Percentiles rank a stretch among this genome's conserved stretches.
Conservation (phyloP, 2,797 vertebrate species). For the Morelia viridis region DNA sequence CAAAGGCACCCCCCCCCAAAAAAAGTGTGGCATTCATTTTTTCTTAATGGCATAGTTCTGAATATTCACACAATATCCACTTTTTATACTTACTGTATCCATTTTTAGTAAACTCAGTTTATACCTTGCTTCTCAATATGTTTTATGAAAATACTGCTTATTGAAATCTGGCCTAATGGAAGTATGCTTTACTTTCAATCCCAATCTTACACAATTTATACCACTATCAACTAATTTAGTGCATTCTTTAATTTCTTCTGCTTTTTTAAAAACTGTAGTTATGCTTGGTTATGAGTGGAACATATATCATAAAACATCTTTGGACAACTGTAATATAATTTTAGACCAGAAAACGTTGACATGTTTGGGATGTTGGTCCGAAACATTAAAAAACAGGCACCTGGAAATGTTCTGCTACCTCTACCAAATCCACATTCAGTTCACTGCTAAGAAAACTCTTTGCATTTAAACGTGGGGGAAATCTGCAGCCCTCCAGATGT, state of each 20-base stretch:
- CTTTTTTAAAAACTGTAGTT: not conserved
- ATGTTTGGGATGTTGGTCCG: not conserved
- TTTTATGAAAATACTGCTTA: not conserved
- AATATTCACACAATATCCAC: not conserved
- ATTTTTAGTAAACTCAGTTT: not conserved
- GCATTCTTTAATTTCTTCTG: not conserved
- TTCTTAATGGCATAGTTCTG: not conserved
- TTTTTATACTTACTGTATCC: not conserved
- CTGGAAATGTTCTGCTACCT: not conserved
- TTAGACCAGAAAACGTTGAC: not conserved
- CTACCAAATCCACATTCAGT: not conserved
- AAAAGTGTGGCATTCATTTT: not conserved
- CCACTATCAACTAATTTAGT: not conserved
- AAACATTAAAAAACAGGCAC: not conserved
- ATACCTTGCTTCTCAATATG: not conserved
- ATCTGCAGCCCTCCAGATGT: no score
- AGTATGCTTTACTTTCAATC: not conserved
- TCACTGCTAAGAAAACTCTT: not conserved
- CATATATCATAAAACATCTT: not conserved
- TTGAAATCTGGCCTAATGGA: not conserved
- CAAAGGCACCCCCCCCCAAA: no score
- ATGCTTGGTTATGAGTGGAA: not conserved
- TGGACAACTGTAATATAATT: not conserved
- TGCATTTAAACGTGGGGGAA: not conserved
- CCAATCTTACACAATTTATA: not conserved